Evolutionary conservation across 2,797 vertebrate species (phyloP).

Genomic region (Caiman crocodilus): DNA sequence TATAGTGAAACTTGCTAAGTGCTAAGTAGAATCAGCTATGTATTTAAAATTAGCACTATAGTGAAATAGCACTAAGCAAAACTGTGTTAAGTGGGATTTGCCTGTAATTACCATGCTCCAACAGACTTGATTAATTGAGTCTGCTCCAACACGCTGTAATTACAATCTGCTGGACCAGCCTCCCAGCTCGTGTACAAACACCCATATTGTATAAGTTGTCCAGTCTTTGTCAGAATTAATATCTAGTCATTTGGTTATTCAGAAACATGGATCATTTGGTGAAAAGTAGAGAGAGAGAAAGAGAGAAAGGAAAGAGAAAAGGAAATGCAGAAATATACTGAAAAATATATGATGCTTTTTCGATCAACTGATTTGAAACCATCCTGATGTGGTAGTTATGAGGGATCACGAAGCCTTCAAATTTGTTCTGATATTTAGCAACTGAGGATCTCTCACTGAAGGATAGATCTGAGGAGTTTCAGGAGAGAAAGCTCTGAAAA

Average conservation of each 20-base stretch:
- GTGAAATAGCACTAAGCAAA: too few species aligned
- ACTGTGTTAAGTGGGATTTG: too few species aligned
- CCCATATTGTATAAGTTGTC: neutral
- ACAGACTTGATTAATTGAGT: too few species aligned
- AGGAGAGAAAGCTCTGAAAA: neutral
- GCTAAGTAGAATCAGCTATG: too few species aligned
- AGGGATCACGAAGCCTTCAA: neutral
- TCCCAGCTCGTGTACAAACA: neutral
- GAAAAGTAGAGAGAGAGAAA: neutral
- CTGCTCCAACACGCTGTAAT: too few species aligned
- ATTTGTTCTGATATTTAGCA: neutral
- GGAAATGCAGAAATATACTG: constrained; percentile 1
- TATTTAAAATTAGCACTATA: too few species aligned
- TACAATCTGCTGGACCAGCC: too few species aligned
- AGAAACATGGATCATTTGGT: fast-evolving
- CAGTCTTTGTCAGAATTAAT: neutral
- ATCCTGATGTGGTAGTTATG: neutral
- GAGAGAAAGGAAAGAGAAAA: neutral
- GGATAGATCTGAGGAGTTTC: neutral
- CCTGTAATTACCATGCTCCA: too few species aligned
- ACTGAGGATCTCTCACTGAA: neutral
- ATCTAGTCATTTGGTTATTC: neutral
- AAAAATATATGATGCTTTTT: neutral
- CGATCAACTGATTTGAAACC: neutral
- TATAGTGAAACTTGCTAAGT: too few species aligned